Evolutionary conservation across 2,113 vertebrate species (phyloP).

Genomic region (Candoia aspera): DNA sequence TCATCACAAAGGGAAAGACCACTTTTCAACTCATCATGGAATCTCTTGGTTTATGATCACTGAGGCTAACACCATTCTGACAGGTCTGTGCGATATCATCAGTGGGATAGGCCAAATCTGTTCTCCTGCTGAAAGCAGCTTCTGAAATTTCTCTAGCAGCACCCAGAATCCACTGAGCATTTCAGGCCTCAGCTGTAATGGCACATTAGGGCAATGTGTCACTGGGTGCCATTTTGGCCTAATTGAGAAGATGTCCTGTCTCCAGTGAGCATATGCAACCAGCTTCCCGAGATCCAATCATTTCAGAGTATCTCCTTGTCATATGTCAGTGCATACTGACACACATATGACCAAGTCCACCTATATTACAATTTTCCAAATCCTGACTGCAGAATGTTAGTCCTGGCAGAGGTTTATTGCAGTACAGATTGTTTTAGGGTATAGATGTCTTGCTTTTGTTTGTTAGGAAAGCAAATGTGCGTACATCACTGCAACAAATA

Average conservation of each 20-base stretch:
- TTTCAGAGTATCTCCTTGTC: neutral
- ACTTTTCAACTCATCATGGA: neutral
- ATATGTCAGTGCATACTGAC: neutral
- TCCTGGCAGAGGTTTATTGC: neutral
- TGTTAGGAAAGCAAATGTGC: neutral
- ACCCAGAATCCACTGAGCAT: neutral
- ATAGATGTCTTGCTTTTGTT: neutral
- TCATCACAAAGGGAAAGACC: neutral
- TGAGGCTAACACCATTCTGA: conserved; percentile 13
- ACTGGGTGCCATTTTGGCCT: neutral
- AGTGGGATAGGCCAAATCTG: neutral
- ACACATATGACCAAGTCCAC: no score
- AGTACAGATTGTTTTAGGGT: neutral
- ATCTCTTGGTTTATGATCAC: neutral
- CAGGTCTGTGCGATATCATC: neutral
- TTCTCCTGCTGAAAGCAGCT: neutral
- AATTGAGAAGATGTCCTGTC: conserved; percentile 5
- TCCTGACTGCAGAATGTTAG: neutral
- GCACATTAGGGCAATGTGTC: neutral
- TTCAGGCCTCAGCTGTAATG: conserved; percentile 2
- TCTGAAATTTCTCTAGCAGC: neutral
- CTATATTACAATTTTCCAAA: neutral
- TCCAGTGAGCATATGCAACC: neutral
- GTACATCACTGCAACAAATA: neutral
- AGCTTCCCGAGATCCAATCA: neutral